Evolutionary conservation across 2,797 vertebrate genomes (phyloP).

Genomic region (Pangasius djambal): DNA sequence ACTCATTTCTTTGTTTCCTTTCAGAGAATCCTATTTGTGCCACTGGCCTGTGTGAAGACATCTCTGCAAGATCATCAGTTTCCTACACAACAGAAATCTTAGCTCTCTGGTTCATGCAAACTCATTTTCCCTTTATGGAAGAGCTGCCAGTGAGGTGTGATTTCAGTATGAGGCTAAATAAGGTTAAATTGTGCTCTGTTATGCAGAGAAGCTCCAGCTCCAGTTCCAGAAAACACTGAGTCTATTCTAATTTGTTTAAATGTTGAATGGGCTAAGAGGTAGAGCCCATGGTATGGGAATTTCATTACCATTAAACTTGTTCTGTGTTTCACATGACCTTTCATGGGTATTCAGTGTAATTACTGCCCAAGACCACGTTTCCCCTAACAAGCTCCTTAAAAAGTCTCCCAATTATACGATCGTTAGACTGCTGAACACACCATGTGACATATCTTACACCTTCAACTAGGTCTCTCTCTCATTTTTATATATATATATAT

Average conservation of each 20-base stretch:
- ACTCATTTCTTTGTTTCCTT: conserved; percentile 47
- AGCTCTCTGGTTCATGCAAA: conserved; percentile 37
- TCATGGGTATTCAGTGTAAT: conserved; percentile 57
- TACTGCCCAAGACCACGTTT: conserved; percentile 55
- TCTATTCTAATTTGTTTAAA: conserved; percentile 23
- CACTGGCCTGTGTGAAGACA: conserved; percentile 30
- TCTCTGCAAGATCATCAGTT: conserved; percentile 49
- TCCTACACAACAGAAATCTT: conserved; percentile 32
- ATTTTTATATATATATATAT: not conserved
- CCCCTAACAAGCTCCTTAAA: conserved; percentile 59
- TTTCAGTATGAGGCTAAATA: conserved; percentile 20
- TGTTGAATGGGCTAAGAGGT: conserved; percentile 16
- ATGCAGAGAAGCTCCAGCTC: not conserved
- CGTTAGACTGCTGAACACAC: conserved; percentile 40
- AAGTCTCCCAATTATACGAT: conserved; percentile 56
- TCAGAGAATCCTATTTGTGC: conserved; percentile 46
- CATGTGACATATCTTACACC: conserved; percentile 35
- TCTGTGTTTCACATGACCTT: conserved; percentile 56
- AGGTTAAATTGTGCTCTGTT: not conserved
- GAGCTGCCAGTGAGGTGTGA: not conserved
- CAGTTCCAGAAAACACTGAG: not conserved
- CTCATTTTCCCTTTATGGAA: conserved; percentile 42
- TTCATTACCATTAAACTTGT: conserved; percentile 31
- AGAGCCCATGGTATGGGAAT: conserved; percentile 23
- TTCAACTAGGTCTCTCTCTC: not conserved